These are phyloP conservation scores for Idaea straminata DNA, from an alignment of 2,888 invertebrate species.

Conservation along the genomic window DNA sequence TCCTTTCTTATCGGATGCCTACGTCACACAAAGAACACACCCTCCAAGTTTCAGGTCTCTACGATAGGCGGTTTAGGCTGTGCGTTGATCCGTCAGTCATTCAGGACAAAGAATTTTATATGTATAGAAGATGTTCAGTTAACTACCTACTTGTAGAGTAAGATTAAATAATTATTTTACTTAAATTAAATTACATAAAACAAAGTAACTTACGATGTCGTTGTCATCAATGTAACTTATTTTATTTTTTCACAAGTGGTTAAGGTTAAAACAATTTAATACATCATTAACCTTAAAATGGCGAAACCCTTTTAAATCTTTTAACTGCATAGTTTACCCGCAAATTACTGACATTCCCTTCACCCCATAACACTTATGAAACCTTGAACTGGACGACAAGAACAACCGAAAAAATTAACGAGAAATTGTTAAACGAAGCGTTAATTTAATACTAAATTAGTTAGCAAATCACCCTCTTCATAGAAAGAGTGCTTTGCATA, in stretches of 20 bases:
- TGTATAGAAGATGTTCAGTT: no score
- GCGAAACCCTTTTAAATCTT: not conserved
- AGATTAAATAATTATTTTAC: not conserved
- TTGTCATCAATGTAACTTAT: not conserved
- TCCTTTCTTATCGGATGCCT: no score
- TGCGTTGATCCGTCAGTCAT: no score
- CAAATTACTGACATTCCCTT: not conserved
- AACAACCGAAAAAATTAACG: not conserved
- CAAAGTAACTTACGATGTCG: not conserved
- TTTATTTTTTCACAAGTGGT: not conserved
- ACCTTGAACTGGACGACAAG: not conserved
- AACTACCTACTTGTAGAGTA: no score
- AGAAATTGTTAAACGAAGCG: not conserved
- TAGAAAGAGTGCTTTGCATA: not conserved
- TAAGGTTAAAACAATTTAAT: not conserved
- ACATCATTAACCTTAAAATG: not conserved
- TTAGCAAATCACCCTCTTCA: not conserved
- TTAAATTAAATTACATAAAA: not conserved
- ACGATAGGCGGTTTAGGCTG: no score
- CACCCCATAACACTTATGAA: not conserved
- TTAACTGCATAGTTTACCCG: not conserved
- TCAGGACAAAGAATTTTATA: no score
- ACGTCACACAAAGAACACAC: no score
- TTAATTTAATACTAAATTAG: not conserved
- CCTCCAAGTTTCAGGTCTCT: no score